Conservation (phyloP, 2,888 invertebrate genomes). For the Eurytoma californica region DNA sequence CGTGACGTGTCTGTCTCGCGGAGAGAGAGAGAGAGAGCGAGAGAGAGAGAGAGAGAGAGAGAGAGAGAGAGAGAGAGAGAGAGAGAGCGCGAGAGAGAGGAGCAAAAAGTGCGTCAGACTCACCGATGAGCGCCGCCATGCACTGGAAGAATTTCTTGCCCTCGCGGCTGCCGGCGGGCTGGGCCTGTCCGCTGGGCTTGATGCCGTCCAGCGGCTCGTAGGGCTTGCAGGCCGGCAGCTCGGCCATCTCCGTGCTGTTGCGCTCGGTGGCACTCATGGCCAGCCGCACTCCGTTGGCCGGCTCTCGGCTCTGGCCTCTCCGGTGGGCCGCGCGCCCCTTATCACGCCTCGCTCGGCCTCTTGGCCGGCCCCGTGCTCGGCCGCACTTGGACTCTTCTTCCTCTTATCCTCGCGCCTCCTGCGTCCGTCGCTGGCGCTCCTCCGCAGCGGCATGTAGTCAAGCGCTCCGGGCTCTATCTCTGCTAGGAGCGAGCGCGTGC, state of each 20-base stretch:
- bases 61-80: not conserved
- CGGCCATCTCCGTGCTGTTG: slow-evolving; percentile 40
- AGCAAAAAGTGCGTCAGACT: slow-evolving; percentile 56
- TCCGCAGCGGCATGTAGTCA: slow-evolving; percentile 44
- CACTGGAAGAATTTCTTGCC: slow-evolving; percentile 67
- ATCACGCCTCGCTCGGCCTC: not conserved
- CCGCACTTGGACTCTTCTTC: slow-evolving; percentile 35
- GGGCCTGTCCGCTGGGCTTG: slow-evolving; percentile 20
- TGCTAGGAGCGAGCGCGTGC: slow-evolving; percentile 4
- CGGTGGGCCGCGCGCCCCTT: not conserved
- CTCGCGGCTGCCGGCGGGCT: slow-evolving; percentile 42
- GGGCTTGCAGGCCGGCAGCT: slow-evolving; percentile 11
- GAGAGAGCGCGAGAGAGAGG: not conserved
- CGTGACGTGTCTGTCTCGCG: not conserved
- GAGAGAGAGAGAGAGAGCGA: not conserved
- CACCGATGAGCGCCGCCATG: slow-evolving; percentile 66
- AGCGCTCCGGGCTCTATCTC: slow-evolving; percentile 14
- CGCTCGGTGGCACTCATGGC: slow-evolving; percentile 14
- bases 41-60: not conserved
- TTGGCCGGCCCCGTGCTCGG: not conserved
- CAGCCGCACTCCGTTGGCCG: not conserved
- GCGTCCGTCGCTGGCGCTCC: slow-evolving; percentile 53
- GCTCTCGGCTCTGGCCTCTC: not conserved
- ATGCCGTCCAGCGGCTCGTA: slow-evolving; percentile 3
- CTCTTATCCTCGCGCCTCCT: slow-evolving; percentile 55